Evolutionary conservation across 2,797 vertebrate species (phyloP).

Genomic region (Numenius phaeopus): DNA sequence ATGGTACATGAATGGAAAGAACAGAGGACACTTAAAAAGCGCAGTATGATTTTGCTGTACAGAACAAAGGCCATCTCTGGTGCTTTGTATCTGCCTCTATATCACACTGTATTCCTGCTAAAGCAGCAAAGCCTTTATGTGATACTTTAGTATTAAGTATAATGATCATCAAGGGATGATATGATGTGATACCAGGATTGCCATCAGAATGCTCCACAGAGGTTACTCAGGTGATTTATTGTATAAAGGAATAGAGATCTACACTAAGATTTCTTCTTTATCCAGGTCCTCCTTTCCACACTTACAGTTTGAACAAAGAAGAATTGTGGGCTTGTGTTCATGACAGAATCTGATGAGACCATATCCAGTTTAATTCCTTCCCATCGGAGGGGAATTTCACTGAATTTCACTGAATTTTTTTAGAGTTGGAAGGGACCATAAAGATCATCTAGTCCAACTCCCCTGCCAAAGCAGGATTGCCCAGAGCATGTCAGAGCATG

Average conservation of each 20-base stretch:
- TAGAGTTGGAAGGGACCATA: no score
- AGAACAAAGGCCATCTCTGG: not conserved
- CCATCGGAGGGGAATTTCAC: not conserved
- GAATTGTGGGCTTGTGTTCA: not conserved
- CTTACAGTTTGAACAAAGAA: not conserved
- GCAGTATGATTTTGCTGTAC: not conserved
- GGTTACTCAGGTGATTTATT: not conserved
- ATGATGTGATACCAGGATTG: not conserved
- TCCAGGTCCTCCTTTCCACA: not conserved
- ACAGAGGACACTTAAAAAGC: not conserved
- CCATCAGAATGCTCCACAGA: not conserved
- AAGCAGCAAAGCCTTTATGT: not conserved
- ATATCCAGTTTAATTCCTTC: not conserved
- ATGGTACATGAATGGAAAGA: not conserved
- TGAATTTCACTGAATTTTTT: no score
- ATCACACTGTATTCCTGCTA: not conserved
- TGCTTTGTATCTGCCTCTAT: not conserved
- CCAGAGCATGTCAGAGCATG: no score
- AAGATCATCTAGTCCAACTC: no score
- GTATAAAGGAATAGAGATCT: not conserved
- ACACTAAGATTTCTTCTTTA: not conserved
- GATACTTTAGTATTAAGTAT: not conserved
- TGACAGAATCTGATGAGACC: not conserved
- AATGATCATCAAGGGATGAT: not conserved
- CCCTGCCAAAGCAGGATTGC: no score